Evolutionary conservation across 2,888 invertebrate species (phyloP), one percentile per base, ranked within the genome.

Genomic region (Sarcophaga variegata): DNA sequence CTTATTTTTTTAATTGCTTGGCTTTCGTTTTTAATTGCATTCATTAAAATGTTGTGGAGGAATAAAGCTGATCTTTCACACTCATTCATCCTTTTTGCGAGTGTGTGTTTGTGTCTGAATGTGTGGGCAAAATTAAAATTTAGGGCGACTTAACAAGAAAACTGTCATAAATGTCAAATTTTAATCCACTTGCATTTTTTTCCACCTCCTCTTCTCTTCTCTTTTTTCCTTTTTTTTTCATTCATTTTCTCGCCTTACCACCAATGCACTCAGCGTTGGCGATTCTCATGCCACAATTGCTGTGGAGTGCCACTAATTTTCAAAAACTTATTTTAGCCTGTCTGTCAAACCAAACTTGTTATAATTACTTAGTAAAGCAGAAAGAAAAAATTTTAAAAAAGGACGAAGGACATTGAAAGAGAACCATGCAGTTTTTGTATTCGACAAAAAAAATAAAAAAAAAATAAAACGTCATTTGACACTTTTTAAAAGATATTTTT

Each of bases 131-230:
- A 70, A 54, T 14, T 54, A 22, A 75, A 70, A 80, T 80, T 71
- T 80, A 80, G 80, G 72, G 64, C 80, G 66, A 72, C 64, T 66
- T 72, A 66, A 72, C 59, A 80, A 80, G 80, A 27, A 72, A 71
- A 72, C 72, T 80, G 80, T 80, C 80, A 80, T 59, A 80, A 80
- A 72, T 80, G 80, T 80, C 80, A 80, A 80, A 80, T 80, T 72
- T 71, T 72, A 80, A 80, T 80, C 80, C 72, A 72, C 80, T 80
- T 49, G 63, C 25, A 69, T 47, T 69, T 67, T 67, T 67, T 69
- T 54, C 6, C 6, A 54, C 69, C 10, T 54, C 10, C 2, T 10
- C 8, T 37, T 37, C 22, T 22, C 27, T 37, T 8, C 2, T 10
- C 8, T 10, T 37, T 37, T 20, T 22, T 47, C 20, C 3, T n/a